phyloP scores from a whole-genome alignment of 2,113 vertebrate genomes.

The Irena cyanogastra region DNA sequence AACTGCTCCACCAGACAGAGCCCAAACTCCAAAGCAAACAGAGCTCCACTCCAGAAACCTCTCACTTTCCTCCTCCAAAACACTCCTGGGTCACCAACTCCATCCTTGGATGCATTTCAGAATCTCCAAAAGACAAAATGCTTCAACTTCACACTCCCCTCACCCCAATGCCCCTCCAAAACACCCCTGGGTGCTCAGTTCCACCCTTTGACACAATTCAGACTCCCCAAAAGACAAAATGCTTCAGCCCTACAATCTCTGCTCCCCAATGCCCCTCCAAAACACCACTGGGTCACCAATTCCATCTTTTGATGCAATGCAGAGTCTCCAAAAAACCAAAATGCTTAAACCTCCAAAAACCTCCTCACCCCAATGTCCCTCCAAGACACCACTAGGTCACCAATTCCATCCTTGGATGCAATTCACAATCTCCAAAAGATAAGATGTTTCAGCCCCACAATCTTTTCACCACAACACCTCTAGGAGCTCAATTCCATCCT shows the following conservation, averaged over 20 bases:
- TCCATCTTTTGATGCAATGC: rapidly evolving
- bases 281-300: rapidly evolving
- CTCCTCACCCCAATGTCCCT: rapidly evolving
- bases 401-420: no score
- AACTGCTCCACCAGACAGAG: background rate
- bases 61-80: background rate
- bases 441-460: no score
- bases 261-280: background rate
- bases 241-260: rapidly evolving
- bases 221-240: background rate
- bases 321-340: background rate
- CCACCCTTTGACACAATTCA: rapidly evolving
- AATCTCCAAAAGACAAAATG: background rate
- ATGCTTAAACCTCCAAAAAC: rapidly evolving
- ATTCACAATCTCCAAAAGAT: no score
- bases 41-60: background rate
- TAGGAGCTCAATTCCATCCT: no score
- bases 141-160: rapidly evolving
- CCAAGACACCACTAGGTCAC: no score
- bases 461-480: no score
- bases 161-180: no score
- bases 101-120: background rate
- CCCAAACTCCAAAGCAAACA: background rate
- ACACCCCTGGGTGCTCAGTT: rapidly evolving
- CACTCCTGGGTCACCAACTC: rapidly evolving